A percentile compares a stretch with the other conserved stretches of the same genome.
Evolutionary conservation across 2,113 vertebrate species (phyloP).

Genomic region (Anser cygnoides): DNA sequence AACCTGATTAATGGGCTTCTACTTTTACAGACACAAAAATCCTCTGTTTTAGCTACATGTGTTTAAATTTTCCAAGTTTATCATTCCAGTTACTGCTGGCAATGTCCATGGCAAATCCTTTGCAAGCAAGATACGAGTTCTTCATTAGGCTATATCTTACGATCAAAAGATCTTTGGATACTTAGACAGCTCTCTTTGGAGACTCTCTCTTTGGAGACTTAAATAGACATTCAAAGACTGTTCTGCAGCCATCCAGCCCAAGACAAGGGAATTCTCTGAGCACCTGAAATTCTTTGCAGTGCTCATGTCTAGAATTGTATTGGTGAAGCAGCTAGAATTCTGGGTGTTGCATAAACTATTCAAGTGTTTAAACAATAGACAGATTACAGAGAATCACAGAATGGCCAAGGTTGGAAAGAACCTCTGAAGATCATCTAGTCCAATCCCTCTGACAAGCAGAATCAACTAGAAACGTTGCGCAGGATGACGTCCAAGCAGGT

Average conservation of each 20-base stretch:
- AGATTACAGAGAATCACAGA: too few species aligned
- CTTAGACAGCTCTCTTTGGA: not conserved
- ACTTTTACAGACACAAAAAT: not conserved
- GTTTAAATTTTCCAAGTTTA: not conserved
- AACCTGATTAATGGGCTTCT: not conserved
- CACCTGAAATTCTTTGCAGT: not conserved
- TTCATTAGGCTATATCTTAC: not conserved
- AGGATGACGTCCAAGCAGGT: too few species aligned
- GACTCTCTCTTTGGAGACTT: not conserved
- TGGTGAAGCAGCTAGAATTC: not conserved
- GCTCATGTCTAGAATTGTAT: not conserved
- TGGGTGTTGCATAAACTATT: not conserved
- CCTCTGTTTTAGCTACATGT: not conserved
- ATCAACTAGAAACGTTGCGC: too few species aligned
- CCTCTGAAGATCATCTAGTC: too few species aligned
- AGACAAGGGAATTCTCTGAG: not conserved
- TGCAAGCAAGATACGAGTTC: not conserved
- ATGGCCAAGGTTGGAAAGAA: too few species aligned
- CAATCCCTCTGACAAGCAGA: too few species aligned
- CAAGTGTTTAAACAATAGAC: not conserved
- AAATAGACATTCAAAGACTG: not conserved
- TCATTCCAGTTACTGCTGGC: not conserved
- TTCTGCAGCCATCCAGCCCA: not conserved
- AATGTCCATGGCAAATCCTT: not conserved
- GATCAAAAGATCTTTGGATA: not conserved